phyloP scores from a whole-genome alignment of 2,797 vertebrate genomes.

The Danio aesculapii region DNA sequence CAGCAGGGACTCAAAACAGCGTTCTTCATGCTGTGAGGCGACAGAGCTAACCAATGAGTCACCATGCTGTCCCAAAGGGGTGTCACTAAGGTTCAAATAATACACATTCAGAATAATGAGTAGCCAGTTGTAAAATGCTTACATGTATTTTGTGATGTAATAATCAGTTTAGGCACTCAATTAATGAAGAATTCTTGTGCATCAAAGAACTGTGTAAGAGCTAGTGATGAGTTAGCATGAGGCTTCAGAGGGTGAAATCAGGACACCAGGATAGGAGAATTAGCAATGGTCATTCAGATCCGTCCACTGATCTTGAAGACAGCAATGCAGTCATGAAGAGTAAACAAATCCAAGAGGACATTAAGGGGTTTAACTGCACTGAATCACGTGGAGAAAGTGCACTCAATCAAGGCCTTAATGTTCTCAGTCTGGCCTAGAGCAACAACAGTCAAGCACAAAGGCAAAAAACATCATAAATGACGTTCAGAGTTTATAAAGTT shows the following conservation, averaged over 20 bases:
- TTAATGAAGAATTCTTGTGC: slow-evolving; percentile 3
- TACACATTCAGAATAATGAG: slow-evolving; percentile 60
- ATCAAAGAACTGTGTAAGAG: slow-evolving; percentile 39
- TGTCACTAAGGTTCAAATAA: slow-evolving; percentile 54
- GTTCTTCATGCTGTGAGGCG: too few relatives aligned
- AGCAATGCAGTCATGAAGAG: slow-evolving; percentile 10
- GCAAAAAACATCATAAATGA: slow-evolving; percentile 30
- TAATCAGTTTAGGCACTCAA: slow-evolving; percentile 62
- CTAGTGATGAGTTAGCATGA: not conserved
- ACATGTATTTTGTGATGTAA: slow-evolving; percentile 60
- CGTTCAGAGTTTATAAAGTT: slow-evolving; percentile 32
- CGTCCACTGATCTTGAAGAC: slow-evolving; percentile 28
- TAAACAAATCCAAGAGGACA: slow-evolving; percentile 36
- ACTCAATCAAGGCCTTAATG: slow-evolving; percentile 28
- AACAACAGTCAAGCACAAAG: not conserved
- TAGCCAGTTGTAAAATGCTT: slow-evolving; percentile 63
- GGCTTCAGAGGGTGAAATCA: not conserved
- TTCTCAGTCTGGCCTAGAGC: not conserved
- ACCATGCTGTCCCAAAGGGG: too few relatives aligned
- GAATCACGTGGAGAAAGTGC: slow-evolving; percentile 6
- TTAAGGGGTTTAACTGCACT: slow-evolving; percentile 11
- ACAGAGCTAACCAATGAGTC: too few relatives aligned
- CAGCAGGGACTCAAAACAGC: too few relatives aligned
- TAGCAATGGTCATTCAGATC: slow-evolving; percentile 7
- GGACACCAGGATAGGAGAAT: not conserved